Conservation (phyloP, 2,797 vertebrate species). For the Chaetophractus vellerosus region DNA sequence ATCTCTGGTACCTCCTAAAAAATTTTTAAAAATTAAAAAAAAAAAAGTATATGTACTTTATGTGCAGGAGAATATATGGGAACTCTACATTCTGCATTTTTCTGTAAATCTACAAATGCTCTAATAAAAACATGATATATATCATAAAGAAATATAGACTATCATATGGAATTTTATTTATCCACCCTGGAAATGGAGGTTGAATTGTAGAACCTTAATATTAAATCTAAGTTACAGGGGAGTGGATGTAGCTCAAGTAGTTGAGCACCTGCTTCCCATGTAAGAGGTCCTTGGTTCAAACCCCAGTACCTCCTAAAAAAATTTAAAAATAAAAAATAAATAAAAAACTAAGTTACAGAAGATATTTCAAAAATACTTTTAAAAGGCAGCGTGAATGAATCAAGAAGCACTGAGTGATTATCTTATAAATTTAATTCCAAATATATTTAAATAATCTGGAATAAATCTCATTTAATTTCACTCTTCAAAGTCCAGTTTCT, state of each 20-base stretch:
- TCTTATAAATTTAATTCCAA: conserved; percentile 47
- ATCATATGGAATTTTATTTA: conserved; percentile 14
- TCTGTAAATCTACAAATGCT: no score
- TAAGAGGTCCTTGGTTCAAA: no score
- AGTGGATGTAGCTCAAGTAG: no score
- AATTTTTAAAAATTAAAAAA: no score
- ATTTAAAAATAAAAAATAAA: no score
- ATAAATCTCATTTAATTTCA: conserved; percentile 48
- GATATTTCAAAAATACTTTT: conserved; percentile 47
- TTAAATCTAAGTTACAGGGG: neutral
- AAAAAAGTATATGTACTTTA: no score
- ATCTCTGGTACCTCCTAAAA: no score
- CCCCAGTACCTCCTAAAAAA: no score
- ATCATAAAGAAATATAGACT: neutral
- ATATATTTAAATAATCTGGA: neutral
- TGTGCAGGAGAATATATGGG: no score
- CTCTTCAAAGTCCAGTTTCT: neutral
- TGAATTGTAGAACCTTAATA: neutral
- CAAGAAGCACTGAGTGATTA: neutral
- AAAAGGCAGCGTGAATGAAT: neutral
- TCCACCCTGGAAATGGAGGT: neutral
- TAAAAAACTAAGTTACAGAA: neutral
- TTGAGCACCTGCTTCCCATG: no score
- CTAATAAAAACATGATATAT: neutral
- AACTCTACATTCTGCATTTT: no score